A percentile compares a stretch with the other conserved stretches of the same genome.
Evolutionary conservation across 2,888 invertebrate species (phyloP).

Genomic region (Zonitis immaculata): DNA sequence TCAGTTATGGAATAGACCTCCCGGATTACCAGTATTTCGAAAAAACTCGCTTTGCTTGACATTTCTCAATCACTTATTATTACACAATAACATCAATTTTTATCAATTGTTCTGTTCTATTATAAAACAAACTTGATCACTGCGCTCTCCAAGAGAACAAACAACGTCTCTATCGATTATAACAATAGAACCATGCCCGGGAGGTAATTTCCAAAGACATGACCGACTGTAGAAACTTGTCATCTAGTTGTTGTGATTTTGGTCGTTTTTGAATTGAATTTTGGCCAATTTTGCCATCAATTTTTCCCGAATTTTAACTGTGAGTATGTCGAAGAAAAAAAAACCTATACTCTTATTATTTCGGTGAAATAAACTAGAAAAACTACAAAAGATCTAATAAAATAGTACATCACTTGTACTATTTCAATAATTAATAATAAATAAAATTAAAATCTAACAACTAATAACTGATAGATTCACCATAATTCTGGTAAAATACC

Average conservation of each 20-base stretch:
- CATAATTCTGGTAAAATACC: conserved; percentile 54
- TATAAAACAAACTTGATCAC: conserved; percentile 13
- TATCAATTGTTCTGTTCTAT: conserved; percentile 13
- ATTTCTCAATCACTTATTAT: conserved; percentile 2
- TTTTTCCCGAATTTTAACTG: conserved; percentile 11
- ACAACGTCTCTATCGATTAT: conserved; percentile 16
- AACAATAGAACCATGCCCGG: conserved; percentile 18
- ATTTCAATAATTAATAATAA: conserved; percentile 19
- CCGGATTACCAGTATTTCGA: conserved; percentile 12
- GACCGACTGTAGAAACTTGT: conserved; percentile 23
- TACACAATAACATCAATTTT: conserved; percentile 8
- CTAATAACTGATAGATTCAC: conserved; percentile 26
- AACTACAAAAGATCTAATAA: conserved; percentile 30
- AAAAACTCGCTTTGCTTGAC: not conserved
- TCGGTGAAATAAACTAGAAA: conserved; percentile 30
- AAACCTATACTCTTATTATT: too few species aligned
- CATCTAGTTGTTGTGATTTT: too few species aligned
- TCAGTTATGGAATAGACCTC: conserved; percentile 32
- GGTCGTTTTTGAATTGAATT: too few species aligned
- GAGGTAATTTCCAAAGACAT: conserved; percentile 29
- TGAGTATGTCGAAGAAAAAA: too few species aligned
- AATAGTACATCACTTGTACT: conserved; percentile 36
- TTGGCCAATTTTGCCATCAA: conserved; percentile 12
- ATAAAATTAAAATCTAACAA: conserved; percentile 31
- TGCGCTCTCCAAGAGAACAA: too few species aligned